These are phyloP conservation scores for Venturia canescens DNA, from an alignment of 1,140 invertebrate genomes.

Conservation along the genomic window DNA sequence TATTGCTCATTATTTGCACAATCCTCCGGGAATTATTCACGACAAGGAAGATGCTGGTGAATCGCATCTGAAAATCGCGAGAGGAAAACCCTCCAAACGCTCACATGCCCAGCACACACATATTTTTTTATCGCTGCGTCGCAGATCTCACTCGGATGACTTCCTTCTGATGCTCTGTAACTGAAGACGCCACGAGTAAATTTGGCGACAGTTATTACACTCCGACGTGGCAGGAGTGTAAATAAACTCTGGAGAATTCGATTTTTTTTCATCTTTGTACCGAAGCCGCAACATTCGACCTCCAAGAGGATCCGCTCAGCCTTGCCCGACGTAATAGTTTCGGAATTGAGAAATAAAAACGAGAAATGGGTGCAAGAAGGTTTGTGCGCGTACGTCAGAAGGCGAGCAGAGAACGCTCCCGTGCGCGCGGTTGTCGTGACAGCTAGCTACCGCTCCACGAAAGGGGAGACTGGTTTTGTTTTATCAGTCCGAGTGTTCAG, in stretches of 20 bases:
- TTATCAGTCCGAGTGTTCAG: conserved; percentile 20
- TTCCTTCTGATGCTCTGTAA: neutral
- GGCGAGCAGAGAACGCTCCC: conserved; percentile 21
- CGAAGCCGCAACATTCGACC: neutral
- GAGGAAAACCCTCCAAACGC: too few relatives aligned
- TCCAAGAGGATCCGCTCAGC: neutral
- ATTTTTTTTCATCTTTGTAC: neutral
- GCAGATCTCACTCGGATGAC: conserved; percentile 24
- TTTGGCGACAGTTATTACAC: neutral
- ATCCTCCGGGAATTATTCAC: conserved; percentile 53
- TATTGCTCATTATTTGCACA: conserved; percentile 58
- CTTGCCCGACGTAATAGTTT: too few relatives aligned
- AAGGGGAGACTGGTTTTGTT: conserved; percentile 44
- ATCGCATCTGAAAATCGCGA: conserved; percentile 14
- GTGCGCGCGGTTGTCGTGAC: conserved; percentile 35
- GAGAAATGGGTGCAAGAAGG: neutral
- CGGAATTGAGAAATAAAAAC: neutral
- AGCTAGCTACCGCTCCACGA: conserved; percentile 37
- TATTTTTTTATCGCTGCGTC: neutral
- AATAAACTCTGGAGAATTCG: neutral
- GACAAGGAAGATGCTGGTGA: conserved; percentile 27
- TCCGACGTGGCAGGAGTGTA: neutral
- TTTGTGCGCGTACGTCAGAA: conserved; percentile 25
- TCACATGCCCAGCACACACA: too few relatives aligned
- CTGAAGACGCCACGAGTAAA: neutral